Conservation (phyloP, 1,140 invertebrate species). For the Lucilia sericata region DNA sequence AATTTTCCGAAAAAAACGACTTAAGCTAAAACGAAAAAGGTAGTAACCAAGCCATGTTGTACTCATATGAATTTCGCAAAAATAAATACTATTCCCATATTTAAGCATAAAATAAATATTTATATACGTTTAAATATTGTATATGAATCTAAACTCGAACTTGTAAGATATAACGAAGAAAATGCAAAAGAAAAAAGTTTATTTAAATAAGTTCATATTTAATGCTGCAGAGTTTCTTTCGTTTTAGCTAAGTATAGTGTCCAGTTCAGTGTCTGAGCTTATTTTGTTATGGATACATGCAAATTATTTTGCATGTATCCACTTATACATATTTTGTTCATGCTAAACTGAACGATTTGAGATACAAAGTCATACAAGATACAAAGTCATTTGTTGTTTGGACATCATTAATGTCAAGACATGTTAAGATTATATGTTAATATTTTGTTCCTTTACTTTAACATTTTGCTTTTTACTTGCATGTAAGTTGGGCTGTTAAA, state of each 20-base stretch:
- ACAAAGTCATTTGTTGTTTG: slow-evolving; percentile 14
- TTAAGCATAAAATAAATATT: slow-evolving; percentile 1
- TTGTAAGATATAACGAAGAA: not conserved
- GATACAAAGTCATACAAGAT: not conserved
- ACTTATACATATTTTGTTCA: not conserved
- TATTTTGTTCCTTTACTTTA: not conserved
- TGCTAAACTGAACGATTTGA: slow-evolving; percentile 1
- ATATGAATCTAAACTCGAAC: not conserved
- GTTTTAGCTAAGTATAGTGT: not conserved
- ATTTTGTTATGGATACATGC: not conserved
- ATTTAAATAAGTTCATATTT: slow-evolving; percentile 23
- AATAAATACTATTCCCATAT: slow-evolving; percentile 15
- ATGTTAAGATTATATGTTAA: slow-evolving; percentile 21
- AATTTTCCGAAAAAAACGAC: not conserved
- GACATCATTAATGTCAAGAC: slow-evolving; percentile 16
- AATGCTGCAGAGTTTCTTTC: not conserved
- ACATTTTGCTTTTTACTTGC: not conserved
- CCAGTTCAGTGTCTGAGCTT: not conserved
- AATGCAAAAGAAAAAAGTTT: not conserved
- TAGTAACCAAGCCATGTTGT: not conserved
- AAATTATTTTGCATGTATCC: not conserved
- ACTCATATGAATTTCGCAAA: not conserved
- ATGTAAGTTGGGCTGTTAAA: not conserved
- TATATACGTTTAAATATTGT: not conserved
- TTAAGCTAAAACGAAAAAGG: not conserved